Base-by-base conservation (phyloP, 2,888 invertebrate species). In the Tigriopus californicus region DNA sequence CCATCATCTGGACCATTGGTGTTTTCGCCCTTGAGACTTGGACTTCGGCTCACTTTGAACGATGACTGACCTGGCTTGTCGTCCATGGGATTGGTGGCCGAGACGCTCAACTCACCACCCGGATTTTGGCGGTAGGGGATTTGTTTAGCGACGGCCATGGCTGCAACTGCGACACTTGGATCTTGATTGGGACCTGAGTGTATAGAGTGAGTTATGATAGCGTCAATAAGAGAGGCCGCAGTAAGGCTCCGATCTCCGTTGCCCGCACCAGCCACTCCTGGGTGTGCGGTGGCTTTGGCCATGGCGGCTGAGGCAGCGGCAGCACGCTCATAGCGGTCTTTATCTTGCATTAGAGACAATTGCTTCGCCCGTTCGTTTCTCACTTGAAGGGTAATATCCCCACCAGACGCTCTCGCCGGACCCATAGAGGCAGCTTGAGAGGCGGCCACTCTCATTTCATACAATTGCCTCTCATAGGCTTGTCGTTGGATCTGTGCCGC, bases 401-500 rank as follows among this genome's bases (percentile, higher is more conserved):
- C 33, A 33, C 33, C 8, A 33, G 33, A 33, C 33, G 4, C 33
- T 33, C 33, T 33, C 33, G 33, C 33, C 33, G 33, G 3, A 33
- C 33, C 8, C 33, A 33, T 33, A 33, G 33, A 3, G 4, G 33
- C 33, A 8, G 33, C 33, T 33, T 33, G 33, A 33, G 33, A 33
- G n/a, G n/a, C n/a, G n/a, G n/a, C n/a, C 33, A 33, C 33, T 33
- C 33, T 33, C 33, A 33, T 33, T 5, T 33, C 33, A 8, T 33
- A 33, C 33, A 33, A 5, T 33, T 33, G 33, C 33, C 33, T 33
- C 8, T 33, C 33, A 33, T 33, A 33, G 4, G 8, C 33, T 33
- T 33, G 33, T 5, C 33, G 33, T 33, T 33, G 33, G 33, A 33
- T 33, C 8, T 33, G 33, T 62, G 61, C 40, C 64, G 61, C 42